Conservation (phyloP, 2,797 vertebrate species). For the Paramormyrops hopkinsi region DNA sequence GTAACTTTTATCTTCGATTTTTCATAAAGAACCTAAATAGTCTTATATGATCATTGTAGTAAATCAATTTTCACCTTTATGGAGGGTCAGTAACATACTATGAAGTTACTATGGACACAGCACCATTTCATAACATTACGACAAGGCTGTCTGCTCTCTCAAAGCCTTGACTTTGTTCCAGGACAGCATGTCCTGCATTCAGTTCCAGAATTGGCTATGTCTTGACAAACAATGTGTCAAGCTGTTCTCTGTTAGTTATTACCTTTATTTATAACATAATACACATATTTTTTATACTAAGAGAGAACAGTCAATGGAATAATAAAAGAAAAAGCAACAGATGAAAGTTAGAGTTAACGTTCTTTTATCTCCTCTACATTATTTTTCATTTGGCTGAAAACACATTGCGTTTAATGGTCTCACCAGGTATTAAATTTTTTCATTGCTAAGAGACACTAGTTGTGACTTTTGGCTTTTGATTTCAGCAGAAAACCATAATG, state of each 20-base stretch:
- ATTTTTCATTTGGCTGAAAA: neutral
- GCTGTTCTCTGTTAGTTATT: neutral
- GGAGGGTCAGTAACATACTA: neutral
- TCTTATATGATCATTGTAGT: neutral
- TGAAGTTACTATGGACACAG: neutral
- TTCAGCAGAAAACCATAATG: neutral
- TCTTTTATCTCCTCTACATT: neutral
- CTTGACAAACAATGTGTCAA: neutral
- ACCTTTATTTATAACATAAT: neutral
- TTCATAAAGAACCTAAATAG: neutral
- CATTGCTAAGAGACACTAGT: neutral
- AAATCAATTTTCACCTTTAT: neutral
- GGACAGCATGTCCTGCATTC: neutral
- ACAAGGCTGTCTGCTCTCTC: neutral
- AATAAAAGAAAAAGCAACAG: neutral
- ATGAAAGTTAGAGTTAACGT: neutral
- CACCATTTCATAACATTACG: neutral
- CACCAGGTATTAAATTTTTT: neutral
- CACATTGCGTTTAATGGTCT: neutral
- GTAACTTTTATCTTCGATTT: neutral
- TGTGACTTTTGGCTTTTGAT: neutral
- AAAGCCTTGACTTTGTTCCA: neutral
- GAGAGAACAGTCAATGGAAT: neutral
- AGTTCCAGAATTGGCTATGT: neutral
- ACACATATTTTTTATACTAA: neutral